These are phyloP conservation scores for Solen grandis DNA, from an alignment of 1,140 invertebrate species.

Conservation along the genomic window DNA sequence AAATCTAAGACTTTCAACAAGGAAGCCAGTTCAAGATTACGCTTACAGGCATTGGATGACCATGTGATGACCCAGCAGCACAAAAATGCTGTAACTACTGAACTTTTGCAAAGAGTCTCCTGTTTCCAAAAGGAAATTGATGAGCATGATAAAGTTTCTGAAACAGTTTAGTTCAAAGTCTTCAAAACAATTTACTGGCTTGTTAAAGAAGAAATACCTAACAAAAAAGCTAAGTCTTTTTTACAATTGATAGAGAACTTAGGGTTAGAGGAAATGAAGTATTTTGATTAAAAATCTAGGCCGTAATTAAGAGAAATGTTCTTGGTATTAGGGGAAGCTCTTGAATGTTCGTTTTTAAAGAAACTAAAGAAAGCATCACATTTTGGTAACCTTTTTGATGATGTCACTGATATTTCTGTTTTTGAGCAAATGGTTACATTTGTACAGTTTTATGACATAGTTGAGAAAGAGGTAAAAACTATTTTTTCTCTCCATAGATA, in stretches of 20 bases:
- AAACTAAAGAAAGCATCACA: slow-evolving; percentile 5
- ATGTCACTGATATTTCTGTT: slow-evolving; percentile 13
- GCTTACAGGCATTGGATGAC: neutral
- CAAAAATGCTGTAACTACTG: neutral
- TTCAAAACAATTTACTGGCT: slow-evolving; percentile 4
- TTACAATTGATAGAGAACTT: neutral
- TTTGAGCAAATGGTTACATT: slow-evolving; percentile 10
- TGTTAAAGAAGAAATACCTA: slow-evolving; percentile 6
- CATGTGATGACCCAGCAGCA: slow-evolving; percentile 1
- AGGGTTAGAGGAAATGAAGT: neutral
- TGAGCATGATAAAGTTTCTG: too few relatives aligned
- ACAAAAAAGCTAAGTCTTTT: neutral
- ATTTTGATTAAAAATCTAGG: neutral
- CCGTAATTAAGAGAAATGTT: slow-evolving; percentile 15
- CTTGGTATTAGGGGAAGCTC: neutral
- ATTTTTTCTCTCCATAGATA: neutral
- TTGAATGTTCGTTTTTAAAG: neutral
- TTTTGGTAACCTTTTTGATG: slow-evolving; percentile 3
- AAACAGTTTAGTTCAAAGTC: neutral
- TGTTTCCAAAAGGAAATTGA: slow-evolving; percentile 15
- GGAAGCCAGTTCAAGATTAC: slow-evolving; percentile 1
- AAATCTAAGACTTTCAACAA: slow-evolving; percentile 13
- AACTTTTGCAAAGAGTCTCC: neutral
- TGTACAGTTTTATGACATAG: neutral
- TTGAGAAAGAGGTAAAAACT: too few relatives aligned